Evolutionary conservation across 2,797 vertebrate genomes (phyloP).

Genomic region (Ispidina lecontei): DNA sequence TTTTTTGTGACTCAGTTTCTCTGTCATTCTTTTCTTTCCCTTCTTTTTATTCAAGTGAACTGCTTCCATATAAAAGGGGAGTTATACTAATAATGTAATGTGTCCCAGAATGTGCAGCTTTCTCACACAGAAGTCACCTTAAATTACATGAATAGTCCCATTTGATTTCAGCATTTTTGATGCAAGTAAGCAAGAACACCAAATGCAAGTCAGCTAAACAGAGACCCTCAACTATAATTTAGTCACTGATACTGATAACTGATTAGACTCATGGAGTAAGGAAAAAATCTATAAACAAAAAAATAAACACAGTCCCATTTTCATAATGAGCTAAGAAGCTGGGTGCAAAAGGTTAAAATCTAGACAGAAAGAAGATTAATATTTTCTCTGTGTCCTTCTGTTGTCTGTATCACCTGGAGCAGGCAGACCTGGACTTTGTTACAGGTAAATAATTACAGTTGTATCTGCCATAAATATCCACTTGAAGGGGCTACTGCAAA

Average conservation of each 20-base stretch:
- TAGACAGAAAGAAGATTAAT: constrained; percentile 82
- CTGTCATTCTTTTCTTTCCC: background rate
- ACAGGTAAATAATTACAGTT: constrained; percentile 88
- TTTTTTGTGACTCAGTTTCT: background rate
- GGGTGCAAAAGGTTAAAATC: constrained; percentile 80
- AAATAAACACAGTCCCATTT: constrained; percentile 44
- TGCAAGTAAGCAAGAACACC: background rate
- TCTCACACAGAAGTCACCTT: background rate
- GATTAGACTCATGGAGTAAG: background rate
- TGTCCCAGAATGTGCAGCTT: background rate
- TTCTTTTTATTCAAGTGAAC: background rate
- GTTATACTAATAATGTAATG: background rate
- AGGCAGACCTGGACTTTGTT: constrained; percentile 86
- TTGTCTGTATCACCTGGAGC: constrained; percentile 83
- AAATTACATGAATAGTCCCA: background rate
- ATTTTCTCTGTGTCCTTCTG: constrained; percentile 76
- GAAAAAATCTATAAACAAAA: constrained; percentile 47
- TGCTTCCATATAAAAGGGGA: background rate
- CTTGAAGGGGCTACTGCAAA: constrained; percentile 83
- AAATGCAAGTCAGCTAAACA: background rate
- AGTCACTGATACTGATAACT: background rate
- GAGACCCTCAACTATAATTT: background rate
- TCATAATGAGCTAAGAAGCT: constrained; percentile 58
- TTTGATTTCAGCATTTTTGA: background rate
- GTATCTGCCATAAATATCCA: constrained; percentile 85